These are phyloP conservation scores for Glareola pratincola DNA, from an alignment of 2,113 vertebrate species.

Conservation along the genomic window DNA sequence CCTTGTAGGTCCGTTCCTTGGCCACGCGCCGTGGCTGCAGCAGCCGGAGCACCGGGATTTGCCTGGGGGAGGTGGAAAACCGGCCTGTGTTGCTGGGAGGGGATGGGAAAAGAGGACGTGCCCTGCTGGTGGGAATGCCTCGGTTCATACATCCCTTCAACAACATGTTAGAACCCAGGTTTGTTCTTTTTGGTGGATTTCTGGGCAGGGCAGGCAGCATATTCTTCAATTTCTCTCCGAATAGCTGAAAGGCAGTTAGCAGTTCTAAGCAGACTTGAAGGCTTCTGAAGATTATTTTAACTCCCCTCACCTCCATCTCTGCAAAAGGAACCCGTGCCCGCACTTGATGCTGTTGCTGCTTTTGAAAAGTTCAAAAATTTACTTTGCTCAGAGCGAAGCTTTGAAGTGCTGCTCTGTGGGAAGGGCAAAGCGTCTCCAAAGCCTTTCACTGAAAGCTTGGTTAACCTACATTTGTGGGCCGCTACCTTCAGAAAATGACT, in stretches of 20 bases:
- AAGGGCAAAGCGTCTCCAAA: neutral
- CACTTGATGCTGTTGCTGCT: conserved; percentile 19
- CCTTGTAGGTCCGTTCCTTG: neutral
- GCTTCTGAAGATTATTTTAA: conserved; percentile 23
- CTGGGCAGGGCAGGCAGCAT: conserved; percentile 33
- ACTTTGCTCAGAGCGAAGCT: conserved; percentile 45
- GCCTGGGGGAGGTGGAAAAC: conserved; percentile 8
- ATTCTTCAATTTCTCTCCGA: neutral
- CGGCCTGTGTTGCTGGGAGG: neutral
- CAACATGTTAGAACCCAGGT: conserved; percentile 2
- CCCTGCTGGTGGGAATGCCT: conserved; percentile 27
- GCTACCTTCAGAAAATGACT: neutral
- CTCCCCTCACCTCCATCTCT: neutral
- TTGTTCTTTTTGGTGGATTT: conserved; percentile 17
- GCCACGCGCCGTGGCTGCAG: neutral
- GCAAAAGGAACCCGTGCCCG: neutral
- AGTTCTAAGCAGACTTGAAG: conserved; percentile 1
- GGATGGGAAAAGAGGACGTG: conserved; percentile 35
- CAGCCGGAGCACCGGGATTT: neutral
- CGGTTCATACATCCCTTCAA: neutral
- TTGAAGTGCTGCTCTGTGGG: conserved; percentile 52
- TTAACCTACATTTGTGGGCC: conserved; percentile 24
- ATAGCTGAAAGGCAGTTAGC: conserved; percentile 47
- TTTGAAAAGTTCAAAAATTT: conserved; percentile 23
- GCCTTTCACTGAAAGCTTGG: neutral